Conservation (phyloP, 2,888 invertebrate species). For the Scaptomyza flava region DNA sequence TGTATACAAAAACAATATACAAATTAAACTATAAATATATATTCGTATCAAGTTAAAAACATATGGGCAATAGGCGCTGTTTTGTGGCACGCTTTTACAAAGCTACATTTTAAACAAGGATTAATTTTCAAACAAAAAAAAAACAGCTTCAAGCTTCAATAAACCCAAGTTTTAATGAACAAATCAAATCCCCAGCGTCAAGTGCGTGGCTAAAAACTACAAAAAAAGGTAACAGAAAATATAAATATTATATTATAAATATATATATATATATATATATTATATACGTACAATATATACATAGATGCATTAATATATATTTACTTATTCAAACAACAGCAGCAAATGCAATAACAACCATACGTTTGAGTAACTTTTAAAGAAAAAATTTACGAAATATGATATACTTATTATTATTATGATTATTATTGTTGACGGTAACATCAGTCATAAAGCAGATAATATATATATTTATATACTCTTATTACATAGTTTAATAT, state of each 20-base stretch:
- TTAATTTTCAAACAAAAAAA: constrained; percentile 18
- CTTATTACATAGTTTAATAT: constrained; percentile 10
- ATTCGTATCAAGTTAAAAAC: constrained; percentile 50
- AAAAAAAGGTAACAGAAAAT: constrained; percentile 34
- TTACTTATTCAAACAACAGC: constrained; percentile 5
- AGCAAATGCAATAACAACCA: constrained; percentile 20
- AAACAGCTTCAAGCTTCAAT: constrained; percentile 57
- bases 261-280: constrained; percentile 27
- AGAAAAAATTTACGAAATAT: constrained; percentile 39
- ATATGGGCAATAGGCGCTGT: constrained; percentile 61
- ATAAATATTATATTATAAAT: constrained; percentile 63
- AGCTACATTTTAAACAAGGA: constrained; percentile 24
- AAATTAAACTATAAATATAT: constrained; percentile 27
- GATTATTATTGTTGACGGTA: constrained; percentile 9
- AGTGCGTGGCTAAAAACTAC: constrained; percentile 36
- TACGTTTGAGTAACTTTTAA: constrained; percentile 26
- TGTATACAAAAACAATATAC: constrained; percentile 46
- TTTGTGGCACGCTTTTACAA: constrained; percentile 47
- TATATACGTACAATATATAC: constrained; percentile 31
- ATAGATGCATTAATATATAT: constrained; percentile 14
- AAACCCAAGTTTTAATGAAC: constrained; percentile 17
- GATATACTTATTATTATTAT: constrained; percentile 14
- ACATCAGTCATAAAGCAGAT: neutral
- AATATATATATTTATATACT: constrained; percentile 20
- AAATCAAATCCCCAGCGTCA: constrained; percentile 58